A percentile compares a stretch with the other conserved stretches of the same genome.
These are phyloP conservation scores for Vulpes ferrilata DNA, from an alignment of 2,113 vertebrate genomes.

Conservation along the genomic window DNA sequence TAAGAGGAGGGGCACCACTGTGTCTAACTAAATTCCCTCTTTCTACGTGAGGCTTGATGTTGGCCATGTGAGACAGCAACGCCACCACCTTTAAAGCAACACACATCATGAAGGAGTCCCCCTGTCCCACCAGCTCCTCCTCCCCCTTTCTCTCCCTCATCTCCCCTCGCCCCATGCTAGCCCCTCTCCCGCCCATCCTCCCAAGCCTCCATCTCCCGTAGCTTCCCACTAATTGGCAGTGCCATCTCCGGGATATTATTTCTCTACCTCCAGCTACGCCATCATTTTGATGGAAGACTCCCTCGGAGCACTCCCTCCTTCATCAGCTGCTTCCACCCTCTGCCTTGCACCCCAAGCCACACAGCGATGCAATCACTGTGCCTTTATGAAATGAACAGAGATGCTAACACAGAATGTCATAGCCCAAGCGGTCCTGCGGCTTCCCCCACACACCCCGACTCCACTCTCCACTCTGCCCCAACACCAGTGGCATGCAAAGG, in stretches of 20 bases:
- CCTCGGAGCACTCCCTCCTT: neutral
- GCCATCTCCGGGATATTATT: neutral
- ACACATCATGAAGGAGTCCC: neutral
- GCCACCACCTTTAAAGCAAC: neutral
- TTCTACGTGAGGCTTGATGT: neutral
- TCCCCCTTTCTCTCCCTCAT: neutral
- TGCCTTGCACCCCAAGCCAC: neutral
- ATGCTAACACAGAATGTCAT: neutral
- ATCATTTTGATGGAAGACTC: conserved; percentile 65
- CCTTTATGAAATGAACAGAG: neutral
- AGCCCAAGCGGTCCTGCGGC: neutral
- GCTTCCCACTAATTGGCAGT: conserved; percentile 38
- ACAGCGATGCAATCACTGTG: accelerated
- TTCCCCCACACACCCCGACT: neutral
- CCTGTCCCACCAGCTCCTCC: neutral
- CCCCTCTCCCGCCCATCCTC: neutral
- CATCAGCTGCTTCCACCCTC: neutral
- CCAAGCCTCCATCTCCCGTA: neutral
- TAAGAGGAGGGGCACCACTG: neutral
- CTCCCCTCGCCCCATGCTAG: neutral
- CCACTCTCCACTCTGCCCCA: neutral
- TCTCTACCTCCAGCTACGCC: conserved; percentile 48
- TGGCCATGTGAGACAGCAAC: neutral
- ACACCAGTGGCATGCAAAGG: neutral
- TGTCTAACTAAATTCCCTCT: neutral